A percentile compares a stretch with the other conserved stretches of the same genome.
Evolutionary conservation across 2,888 invertebrate species (phyloP).

Genomic region (Heliconius charithonia): DNA sequence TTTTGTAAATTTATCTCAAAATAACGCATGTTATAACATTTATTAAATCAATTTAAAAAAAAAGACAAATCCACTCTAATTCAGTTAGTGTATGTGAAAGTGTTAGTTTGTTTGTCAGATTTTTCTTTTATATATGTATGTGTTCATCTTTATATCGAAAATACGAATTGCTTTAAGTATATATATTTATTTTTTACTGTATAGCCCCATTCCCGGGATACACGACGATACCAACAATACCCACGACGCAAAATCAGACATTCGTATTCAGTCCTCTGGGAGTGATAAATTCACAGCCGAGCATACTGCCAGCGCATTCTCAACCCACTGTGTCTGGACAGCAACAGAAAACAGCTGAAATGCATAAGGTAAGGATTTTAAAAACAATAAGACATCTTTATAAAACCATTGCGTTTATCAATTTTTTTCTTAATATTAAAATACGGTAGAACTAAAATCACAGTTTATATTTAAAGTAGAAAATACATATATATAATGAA

Average conservation of each 20-base stretch:
- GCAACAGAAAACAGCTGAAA: slow-evolving; percentile 85
- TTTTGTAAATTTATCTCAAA: not conserved
- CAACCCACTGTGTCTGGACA: slow-evolving; percentile 77
- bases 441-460: not conserved
- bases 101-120: slow-evolving; percentile 33
- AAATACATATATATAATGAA: not conserved
- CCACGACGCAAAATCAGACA: slow-evolving; percentile 90
- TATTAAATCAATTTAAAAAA: not conserved
- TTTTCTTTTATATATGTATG: slow-evolving; percentile 1
- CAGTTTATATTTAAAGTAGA: not conserved
- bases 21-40: slow-evolving; percentile 4
- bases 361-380: slow-evolving; percentile 85
- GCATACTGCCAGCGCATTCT: slow-evolving; percentile 86
- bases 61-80: not conserved
- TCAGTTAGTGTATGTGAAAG: slow-evolving; percentile 29
- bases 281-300: slow-evolving; percentile 88
- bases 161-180: not conserved
- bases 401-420: too few relatives aligned
- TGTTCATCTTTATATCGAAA: not conserved
- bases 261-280: slow-evolving; percentile 89
- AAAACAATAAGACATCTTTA: too few relatives aligned
- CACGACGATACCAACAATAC: slow-evolving; percentile 90
- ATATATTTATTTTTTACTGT: slow-evolving; percentile 21
- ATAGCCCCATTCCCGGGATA: slow-evolving; percentile 89
- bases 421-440: not conserved